These are phyloP conservation scores for Limnephilus lunatus DNA, from an alignment of 2,888 invertebrate genomes.

Conservation along the genomic window DNA sequence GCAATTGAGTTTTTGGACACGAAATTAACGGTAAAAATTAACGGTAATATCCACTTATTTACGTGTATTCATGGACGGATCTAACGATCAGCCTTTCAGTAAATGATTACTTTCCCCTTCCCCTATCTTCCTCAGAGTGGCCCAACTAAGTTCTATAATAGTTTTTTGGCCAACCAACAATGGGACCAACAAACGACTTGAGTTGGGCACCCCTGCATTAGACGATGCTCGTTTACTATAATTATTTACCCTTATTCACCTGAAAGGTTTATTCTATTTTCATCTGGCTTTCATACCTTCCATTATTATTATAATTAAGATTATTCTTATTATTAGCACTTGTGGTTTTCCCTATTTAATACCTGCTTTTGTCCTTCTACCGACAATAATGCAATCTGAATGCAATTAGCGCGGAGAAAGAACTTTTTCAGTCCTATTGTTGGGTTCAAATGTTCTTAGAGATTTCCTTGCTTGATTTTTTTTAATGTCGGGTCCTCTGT, in stretches of 20 bases:
- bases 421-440: constrained; percentile 19
- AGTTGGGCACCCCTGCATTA: neutral
- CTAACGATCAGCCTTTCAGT: no score
- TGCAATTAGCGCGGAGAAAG: constrained; percentile 54
- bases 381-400: constrained; percentile 50
- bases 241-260: neutral
- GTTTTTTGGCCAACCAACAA: no score
- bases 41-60: no score
- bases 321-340: neutral
- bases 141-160: no score
- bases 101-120: no score
- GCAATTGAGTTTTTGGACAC: no score
- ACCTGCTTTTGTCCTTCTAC: constrained; percentile 37
- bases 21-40: no score
- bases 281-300: neutral
- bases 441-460: neutral
- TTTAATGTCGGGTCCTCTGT: neutral
- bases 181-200: no score
- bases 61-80: no score
- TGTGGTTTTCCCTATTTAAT: constrained; percentile 9
- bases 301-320: neutral
- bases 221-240: neutral
- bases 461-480: neutral
- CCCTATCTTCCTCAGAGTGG: no score
- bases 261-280: neutral